phyloP scores from a whole-genome alignment of 2,888 invertebrate genomes.

The Biston stratarius region DNA sequence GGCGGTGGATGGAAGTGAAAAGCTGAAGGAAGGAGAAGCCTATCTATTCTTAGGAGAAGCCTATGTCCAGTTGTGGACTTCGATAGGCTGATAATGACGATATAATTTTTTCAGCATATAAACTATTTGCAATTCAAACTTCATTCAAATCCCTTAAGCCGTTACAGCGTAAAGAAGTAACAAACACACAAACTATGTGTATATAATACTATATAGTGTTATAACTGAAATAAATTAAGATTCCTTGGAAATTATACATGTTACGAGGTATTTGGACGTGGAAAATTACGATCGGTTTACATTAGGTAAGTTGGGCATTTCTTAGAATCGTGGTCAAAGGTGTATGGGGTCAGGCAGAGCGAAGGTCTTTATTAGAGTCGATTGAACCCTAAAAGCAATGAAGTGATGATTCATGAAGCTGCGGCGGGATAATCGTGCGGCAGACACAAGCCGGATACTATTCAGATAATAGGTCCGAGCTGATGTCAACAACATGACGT shows the following conservation, averaged over 20 bases:
- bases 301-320: slow-evolving; percentile 5
- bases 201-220: no score
- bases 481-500: slow-evolving; percentile 81
- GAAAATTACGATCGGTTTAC: not conserved
- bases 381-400: slow-evolving; percentile 52
- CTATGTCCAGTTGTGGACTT: no score
- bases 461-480: slow-evolving; percentile 62
- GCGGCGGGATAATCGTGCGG: slow-evolving; percentile 58
- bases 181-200: no score
- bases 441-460: slow-evolving; percentile 71
- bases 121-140: no score
- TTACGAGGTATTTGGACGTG: not conserved
- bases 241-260: not conserved
- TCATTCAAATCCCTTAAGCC: no score
- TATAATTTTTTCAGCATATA: no score
- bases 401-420: slow-evolving; percentile 60
- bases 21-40: no score
- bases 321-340: slow-evolving; percentile 32
- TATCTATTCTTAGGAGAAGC: no score
- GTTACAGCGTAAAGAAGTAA: no score
- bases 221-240: not conserved
- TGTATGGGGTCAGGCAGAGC: slow-evolving; percentile 26
- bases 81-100: no score
- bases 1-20: no score
- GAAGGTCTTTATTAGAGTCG: slow-evolving; percentile 30